Evolutionary conservation across 2,113 vertebrate species (phyloP).

Genomic region (Brienomyrus longianalis): DNA sequence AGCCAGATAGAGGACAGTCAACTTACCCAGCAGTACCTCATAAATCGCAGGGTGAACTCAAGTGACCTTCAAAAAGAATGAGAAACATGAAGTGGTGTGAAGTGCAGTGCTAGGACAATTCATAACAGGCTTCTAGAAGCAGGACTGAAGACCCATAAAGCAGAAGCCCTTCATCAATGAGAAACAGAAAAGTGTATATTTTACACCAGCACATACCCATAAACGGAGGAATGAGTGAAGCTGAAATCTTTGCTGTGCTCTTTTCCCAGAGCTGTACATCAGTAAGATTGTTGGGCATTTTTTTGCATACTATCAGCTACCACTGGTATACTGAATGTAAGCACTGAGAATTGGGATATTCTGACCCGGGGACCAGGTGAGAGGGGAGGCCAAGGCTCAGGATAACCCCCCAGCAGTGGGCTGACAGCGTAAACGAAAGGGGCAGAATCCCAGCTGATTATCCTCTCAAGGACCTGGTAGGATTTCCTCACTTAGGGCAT

Average conservation of each 20-base stretch:
- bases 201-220: not conserved
- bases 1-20: no score
- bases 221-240: not conserved
- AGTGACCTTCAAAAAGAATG: no score
- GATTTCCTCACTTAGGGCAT: not conserved
- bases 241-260: not conserved
- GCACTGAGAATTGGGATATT: not conserved
- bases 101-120: not conserved
- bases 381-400: not conserved
- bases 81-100: not conserved
- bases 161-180: not conserved
- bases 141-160: not conserved
- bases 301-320: not conserved
- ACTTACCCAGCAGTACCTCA: no score
- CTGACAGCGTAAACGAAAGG: not conserved
- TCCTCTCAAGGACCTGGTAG: not conserved
- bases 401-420: not conserved
- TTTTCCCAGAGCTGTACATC: not conserved
- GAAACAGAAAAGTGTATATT: not conserved
- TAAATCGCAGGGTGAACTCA: no score
- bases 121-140: not conserved
- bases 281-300: not conserved
- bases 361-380: not conserved
- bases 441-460: not conserved
- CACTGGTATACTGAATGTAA: not conserved